A percentile compares a stretch with the other conserved stretches of the same genome.
These are phyloP conservation scores for Oxycera nigricornis DNA, from an alignment of 2,888 invertebrate genomes.

Conservation along the genomic window DNA sequence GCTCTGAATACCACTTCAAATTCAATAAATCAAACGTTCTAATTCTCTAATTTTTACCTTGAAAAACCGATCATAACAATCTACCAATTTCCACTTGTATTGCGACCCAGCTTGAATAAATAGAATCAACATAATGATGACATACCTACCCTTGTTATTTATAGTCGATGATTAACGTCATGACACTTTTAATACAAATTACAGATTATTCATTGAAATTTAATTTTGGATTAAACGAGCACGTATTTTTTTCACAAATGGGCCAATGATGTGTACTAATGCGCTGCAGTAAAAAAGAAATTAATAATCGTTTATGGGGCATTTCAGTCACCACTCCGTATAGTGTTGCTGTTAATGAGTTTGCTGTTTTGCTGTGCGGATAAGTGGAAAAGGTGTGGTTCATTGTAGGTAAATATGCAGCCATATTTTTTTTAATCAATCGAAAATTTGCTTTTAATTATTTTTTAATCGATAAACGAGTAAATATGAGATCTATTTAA, in stretches of 20 bases:
- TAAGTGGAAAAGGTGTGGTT: neutral
- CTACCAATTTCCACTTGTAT: too few species aligned
- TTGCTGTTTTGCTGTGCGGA: neutral
- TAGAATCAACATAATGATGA: too few species aligned
- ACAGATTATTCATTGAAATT: slow-evolving; percentile 25
- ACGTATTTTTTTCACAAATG: neutral
- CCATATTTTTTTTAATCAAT: neutral
- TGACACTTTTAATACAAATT: slow-evolving; percentile 28
- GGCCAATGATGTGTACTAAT: neutral
- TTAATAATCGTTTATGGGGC: neutral
- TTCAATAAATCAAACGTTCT: too few species aligned
- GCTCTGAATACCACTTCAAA: too few species aligned
- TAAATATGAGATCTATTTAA: neutral
- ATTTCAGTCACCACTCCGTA: neutral
- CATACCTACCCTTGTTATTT: slow-evolving; percentile 13
- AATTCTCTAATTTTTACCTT: too few species aligned
- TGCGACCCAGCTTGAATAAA: too few species aligned
- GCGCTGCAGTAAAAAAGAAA: neutral
- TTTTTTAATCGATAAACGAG: neutral
- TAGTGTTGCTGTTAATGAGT: neutral
- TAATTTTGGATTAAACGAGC: neutral
- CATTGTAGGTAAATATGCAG: too few species aligned
- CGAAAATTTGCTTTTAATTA: neutral
- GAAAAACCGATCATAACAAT: too few species aligned
- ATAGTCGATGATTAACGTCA: slow-evolving; percentile 27